Conservation (phyloP, 2,113 vertebrate genomes). For the Erythrolamprus reginae region DNA sequence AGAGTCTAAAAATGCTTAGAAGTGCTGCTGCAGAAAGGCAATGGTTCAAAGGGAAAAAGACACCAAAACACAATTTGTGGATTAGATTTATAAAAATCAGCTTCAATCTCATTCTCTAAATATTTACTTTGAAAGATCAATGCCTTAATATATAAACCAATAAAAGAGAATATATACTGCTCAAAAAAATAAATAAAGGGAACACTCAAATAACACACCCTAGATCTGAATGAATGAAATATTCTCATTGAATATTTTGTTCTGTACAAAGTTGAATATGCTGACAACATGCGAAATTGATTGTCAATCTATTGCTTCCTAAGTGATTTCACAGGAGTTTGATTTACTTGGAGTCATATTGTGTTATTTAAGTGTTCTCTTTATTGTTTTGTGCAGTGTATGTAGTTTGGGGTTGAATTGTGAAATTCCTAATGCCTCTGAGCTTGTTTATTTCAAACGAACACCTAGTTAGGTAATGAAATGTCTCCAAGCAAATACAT, state of each 20-base stretch:
- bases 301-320: too few species aligned
- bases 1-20: background rate
- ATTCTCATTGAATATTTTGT: too few species aligned
- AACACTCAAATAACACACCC: too few species aligned
- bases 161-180: background rate
- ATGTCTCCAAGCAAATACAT: background rate
- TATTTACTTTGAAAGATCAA: background rate
- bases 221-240: too few species aligned
- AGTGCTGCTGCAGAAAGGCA: too few species aligned
- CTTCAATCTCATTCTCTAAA: background rate
- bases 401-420: background rate
- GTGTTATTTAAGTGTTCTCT: too few species aligned
- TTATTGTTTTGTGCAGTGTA: too few species aligned
- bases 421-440: background rate
- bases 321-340: too few species aligned
- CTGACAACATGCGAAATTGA: too few species aligned
- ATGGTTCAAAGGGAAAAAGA: background rate
- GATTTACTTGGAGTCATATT: too few species aligned
- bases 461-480: background rate
- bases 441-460: background rate
- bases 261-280: too few species aligned
- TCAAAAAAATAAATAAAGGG: too few species aligned
- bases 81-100: background rate
- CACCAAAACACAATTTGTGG: fast-evolving
- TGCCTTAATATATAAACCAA: background rate